A percentile compares a stretch with the other conserved stretches of the same genome.
Evolutionary conservation across 2,113 vertebrate genomes (phyloP).

Genomic region (Xerus inauris): DNA sequence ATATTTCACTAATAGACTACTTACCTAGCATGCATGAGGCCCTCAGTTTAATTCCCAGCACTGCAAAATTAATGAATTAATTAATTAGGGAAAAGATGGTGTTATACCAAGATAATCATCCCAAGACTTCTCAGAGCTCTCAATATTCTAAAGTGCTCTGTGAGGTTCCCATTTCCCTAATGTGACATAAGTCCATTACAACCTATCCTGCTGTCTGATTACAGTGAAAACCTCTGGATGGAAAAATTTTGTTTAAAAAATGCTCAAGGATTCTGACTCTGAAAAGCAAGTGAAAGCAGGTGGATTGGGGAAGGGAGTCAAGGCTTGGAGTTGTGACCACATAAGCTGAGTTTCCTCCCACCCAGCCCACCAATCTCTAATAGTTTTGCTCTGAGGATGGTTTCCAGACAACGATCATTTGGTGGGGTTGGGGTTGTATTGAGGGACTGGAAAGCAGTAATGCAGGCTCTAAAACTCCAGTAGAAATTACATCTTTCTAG

Average conservation of each 20-base stretch:
- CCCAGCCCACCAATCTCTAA: not conserved
- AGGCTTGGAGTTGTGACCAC: not conserved
- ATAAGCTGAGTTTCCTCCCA: not conserved
- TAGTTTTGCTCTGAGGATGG: not conserved
- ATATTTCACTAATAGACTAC: too few relatives aligned
- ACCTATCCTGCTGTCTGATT: not conserved
- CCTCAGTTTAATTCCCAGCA: not conserved
- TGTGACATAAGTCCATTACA: not conserved
- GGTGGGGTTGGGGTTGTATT: too few relatives aligned
- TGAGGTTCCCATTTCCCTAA: not conserved
- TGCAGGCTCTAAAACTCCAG: not conserved
- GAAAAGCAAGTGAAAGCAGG: not conserved
- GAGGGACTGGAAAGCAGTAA: too few relatives aligned
- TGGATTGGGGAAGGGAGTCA: not conserved
- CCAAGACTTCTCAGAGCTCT: not conserved
- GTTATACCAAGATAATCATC: not conserved
- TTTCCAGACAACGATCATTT: not conserved
- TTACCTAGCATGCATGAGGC: not conserved
- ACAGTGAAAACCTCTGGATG: not conserved
- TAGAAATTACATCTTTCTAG: not conserved
- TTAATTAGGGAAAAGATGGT: not conserved
- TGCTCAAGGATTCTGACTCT: not conserved
- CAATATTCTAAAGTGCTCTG: not conserved
- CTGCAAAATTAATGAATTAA: not conserved
- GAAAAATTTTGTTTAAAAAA: not conserved